phyloP scores from a whole-genome alignment of 2,113 vertebrate species.

The Zosterops pallidus region DNA sequence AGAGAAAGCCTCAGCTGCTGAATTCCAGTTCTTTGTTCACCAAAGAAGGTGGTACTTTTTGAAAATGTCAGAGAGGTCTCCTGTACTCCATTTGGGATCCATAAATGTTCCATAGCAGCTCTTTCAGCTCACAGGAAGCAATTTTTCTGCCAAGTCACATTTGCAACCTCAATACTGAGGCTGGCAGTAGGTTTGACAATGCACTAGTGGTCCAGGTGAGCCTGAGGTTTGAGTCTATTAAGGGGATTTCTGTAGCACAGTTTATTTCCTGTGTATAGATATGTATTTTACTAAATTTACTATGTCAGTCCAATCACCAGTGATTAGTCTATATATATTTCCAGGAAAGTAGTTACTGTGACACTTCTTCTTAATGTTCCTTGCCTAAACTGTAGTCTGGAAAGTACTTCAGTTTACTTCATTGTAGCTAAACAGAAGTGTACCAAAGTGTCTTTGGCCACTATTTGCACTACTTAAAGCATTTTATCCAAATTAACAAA shows the following conservation, averaged over 20 bases:
- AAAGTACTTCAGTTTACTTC: neutral
- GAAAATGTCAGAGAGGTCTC: neutral
- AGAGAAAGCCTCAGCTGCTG: neutral
- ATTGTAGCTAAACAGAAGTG: slow-evolving; percentile 28
- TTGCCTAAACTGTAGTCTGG: slow-evolving; percentile 27
- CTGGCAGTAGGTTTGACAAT: neutral
- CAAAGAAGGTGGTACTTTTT: neutral
- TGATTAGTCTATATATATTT: slow-evolving; percentile 41
- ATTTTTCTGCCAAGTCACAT: neutral
- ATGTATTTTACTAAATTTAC: slow-evolving; percentile 46
- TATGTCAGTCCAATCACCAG: neutral
- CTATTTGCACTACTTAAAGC: neutral
- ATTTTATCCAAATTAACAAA: neutral
- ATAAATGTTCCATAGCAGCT: neutral
- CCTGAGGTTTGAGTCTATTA: slow-evolving; percentile 33
- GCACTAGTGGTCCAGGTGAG: neutral
- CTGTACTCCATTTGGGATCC: neutral
- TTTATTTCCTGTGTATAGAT: neutral
- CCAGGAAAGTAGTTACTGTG: neutral
- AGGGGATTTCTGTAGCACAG: slow-evolving; percentile 6
- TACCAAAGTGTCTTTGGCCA: slow-evolving; percentile 8
- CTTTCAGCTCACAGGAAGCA: neutral
- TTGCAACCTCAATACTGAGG: neutral
- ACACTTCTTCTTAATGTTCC: neutral
- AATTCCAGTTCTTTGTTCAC: neutral